Conservation (phyloP, 92 coral and sea anemone genomes). For the Siderastrea siderea region DNA sequence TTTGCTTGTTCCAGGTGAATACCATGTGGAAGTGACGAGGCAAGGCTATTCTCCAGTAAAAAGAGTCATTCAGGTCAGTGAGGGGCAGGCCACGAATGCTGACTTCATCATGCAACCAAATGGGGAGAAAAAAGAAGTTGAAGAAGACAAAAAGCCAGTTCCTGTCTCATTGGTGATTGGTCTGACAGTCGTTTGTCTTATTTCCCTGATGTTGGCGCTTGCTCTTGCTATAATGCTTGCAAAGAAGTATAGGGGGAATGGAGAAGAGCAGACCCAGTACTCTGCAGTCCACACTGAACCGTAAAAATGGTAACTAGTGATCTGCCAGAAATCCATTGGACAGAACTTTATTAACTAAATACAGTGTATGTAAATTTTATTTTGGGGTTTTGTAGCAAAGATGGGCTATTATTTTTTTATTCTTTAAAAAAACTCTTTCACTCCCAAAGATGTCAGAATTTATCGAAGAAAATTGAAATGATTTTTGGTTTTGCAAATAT, state of each 20-base stretch:
- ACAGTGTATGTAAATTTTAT: no score
- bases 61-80: slow-evolving; percentile 58
- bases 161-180: slow-evolving; percentile 77
- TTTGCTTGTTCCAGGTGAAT: slow-evolving; percentile 75
- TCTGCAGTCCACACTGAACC: slow-evolving; percentile 33
- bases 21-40: slow-evolving; percentile 65
- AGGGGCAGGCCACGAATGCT: slow-evolving; percentile 40
- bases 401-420: no score
- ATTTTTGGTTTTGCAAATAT: no score
- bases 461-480: no score
- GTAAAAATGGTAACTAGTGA: neutral
- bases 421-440: no score
- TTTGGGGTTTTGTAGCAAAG: neutral
- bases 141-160: slow-evolving; percentile 50
- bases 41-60: slow-evolving; percentile 66
- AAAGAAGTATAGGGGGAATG: slow-evolving; percentile 48
- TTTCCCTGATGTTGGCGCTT: slow-evolving; percentile 76
- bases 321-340: neutral
- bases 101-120: slow-evolving; percentile 22
- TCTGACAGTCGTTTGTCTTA: slow-evolving; percentile 74
- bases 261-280: neutral
- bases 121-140: slow-evolving; percentile 28
- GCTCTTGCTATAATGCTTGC: slow-evolving; percentile 80
- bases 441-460: no score
- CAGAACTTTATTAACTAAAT: neutral